Conservation (phyloP, 2,113 vertebrate genomes). For the Mus musculus region GRCm39 chr13:51936001-51936500, state of each 20-base stretch:
- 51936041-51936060: fast-evolving
- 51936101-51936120: background rate
- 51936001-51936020: fast-evolving
- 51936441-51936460: background rate
- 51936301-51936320: background rate
- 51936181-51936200: background rate
- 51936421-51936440: background rate
- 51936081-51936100: background rate
- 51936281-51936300: background rate
- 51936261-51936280: background rate
- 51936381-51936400: background rate
- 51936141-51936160: background rate
- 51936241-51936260: too few relatives aligned
- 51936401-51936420: background rate
- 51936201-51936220: background rate
- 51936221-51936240: background rate
- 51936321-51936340: background rate
- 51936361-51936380: background rate
- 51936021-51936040: too few relatives aligned
- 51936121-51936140: background rate
- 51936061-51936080: background rate
- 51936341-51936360: too few relatives aligned
- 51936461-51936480: background rate
- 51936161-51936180: background rate
- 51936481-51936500: fast-evolving